Evolutionary conservation across 1,140 invertebrate species (phyloP).

Genomic region (Aradophagus sp.): DNA sequence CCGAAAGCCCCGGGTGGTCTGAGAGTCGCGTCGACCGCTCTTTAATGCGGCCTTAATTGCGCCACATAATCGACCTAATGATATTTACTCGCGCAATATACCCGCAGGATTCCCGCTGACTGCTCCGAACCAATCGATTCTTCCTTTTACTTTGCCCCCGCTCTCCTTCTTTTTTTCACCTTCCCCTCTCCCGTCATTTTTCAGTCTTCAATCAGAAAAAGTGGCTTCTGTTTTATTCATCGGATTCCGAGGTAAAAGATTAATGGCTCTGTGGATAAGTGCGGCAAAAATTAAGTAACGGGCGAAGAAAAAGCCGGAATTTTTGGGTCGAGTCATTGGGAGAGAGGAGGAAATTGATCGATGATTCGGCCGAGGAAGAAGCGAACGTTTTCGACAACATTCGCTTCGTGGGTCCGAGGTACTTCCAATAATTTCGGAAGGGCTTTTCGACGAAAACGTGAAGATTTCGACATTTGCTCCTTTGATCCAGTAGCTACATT

Average conservation of each 20-base stretch:
- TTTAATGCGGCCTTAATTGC: slow-evolving; percentile 27
- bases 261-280: slow-evolving; percentile 9
- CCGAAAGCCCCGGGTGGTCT: neutral
- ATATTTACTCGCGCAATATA: slow-evolving; percentile 24
- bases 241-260: slow-evolving; percentile 7
- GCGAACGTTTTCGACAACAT: too few relatives aligned
- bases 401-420: too few relatives aligned
- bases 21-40: neutral
- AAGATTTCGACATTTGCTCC: too few relatives aligned
- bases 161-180: neutral
- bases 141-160: too few relatives aligned
- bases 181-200: neutral
- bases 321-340: neutral
- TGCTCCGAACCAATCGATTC: slow-evolving; percentile 11
- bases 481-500: too few relatives aligned
- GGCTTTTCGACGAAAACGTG: too few relatives aligned
- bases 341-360: neutral
- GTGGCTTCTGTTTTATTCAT: slow-evolving; percentile 29
- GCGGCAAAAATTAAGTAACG: slow-evolving; percentile 13
- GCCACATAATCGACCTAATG: slow-evolving; percentile 34
- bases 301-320: neutral
- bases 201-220: slow-evolving; percentile 22
- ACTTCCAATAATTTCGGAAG: too few relatives aligned
- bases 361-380: too few relatives aligned
- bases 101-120: slow-evolving; percentile 4